Conservation (phyloP, 2,113 vertebrate genomes). For the Cottus gobio region DNA sequence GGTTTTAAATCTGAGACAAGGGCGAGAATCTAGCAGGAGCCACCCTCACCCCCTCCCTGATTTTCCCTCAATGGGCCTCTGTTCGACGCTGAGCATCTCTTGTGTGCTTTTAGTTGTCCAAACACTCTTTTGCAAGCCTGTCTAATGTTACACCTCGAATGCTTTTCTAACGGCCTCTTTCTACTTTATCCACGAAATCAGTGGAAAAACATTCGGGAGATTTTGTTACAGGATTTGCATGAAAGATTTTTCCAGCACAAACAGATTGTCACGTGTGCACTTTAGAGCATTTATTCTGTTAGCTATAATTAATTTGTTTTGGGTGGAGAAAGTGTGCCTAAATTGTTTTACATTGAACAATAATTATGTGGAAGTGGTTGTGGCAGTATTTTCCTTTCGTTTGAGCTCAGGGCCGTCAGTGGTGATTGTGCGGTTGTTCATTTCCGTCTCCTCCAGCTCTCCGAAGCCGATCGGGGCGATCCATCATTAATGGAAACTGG, state of each 20-base stretch:
- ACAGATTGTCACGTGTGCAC: slow-evolving; percentile 48
- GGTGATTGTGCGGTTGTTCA: slow-evolving; percentile 42
- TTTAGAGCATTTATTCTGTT: slow-evolving; percentile 42
- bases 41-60: slow-evolving; percentile 11
- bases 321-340: slow-evolving; percentile 11
- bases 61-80: slow-evolving; percentile 48
- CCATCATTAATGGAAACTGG: slow-evolving; percentile 98
- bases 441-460: slow-evolving; percentile 82
- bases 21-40: slow-evolving; percentile 24
- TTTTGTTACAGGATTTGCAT: slow-evolving; percentile 63
- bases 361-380: slow-evolving; percentile 39
- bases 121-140: slow-evolving; percentile 66
- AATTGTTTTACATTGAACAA: slow-evolving; percentile 41
- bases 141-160: slow-evolving; percentile 74
- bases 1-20: slow-evolving; percentile 17
- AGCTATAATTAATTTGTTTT: slow-evolving; percentile 22
- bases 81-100: slow-evolving; percentile 46
- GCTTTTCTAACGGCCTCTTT: slow-evolving; percentile 64
- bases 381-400: slow-evolving; percentile 17
- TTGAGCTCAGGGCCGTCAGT: slow-evolving; percentile 12
- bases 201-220: slow-evolving; percentile 63
- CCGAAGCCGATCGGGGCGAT: slow-evolving; percentile 90
- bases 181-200: slow-evolving; percentile 66
- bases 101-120: slow-evolving; percentile 68
- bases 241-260: slow-evolving; percentile 57